phyloP scores from a whole-genome alignment of 2,113 vertebrate genomes.

The Epinephelus cyanopodus region DNA sequence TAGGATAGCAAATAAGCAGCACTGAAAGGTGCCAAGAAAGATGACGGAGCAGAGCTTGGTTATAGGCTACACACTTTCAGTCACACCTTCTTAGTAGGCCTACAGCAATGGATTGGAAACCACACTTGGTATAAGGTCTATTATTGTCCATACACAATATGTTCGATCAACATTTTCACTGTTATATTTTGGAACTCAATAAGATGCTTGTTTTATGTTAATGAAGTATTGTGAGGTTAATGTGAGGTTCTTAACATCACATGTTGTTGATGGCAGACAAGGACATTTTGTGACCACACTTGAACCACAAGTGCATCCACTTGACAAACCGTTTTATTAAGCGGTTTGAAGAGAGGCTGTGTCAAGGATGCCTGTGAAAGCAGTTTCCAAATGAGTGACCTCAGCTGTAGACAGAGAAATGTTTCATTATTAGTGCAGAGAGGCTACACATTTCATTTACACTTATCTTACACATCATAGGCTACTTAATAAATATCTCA shows the following conservation, averaged over 20 bases:
- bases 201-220: not conserved
- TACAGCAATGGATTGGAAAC: too few relatives aligned
- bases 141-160: too few relatives aligned
- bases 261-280: not conserved
- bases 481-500: not conserved
- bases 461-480: not conserved
- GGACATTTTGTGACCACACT: not conserved
- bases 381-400: not conserved
- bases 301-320: slow-evolving; percentile 23
- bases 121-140: not conserved
- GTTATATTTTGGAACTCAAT: too few relatives aligned
- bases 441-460: not conserved
- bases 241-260: not conserved
- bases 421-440: not conserved
- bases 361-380: not conserved
- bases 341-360: slow-evolving; percentile 26
- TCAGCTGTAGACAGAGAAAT: not conserved
- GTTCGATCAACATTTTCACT: too few relatives aligned
- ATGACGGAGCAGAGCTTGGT: not conserved
- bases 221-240: not conserved
- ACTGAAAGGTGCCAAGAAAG: not conserved
- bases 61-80: not conserved
- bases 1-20: not conserved
- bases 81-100: not conserved
- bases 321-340: slow-evolving; percentile 12